phyloP scores from a whole-genome alignment of 2,888 invertebrate species.

The Hirtodrosophila confusa region DNA sequence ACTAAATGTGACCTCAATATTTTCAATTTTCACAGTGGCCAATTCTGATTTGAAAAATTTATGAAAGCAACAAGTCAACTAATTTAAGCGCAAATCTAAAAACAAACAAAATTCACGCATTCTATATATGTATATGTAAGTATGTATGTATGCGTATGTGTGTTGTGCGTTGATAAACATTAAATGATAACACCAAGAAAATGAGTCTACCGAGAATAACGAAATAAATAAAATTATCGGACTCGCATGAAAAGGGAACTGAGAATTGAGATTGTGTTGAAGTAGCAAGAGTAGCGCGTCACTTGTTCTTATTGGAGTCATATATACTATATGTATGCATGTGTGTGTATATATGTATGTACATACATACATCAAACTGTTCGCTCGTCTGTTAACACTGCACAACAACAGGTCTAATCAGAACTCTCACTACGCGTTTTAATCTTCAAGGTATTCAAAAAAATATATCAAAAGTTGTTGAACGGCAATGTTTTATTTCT shows the following conservation, averaged over 20 bases:
- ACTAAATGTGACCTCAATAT: conserved; percentile 41
- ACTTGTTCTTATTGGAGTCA: no score
- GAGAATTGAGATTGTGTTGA: conserved; percentile 16
- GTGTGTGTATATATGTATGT: no score
- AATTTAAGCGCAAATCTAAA: conserved; percentile 44
- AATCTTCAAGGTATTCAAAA: no score
- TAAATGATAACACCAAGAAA: conserved; percentile 48
- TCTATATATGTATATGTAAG: neutral
- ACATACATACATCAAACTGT: no score
- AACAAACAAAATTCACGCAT: conserved; percentile 27
- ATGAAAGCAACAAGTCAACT: conserved; percentile 42
- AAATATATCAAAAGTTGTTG: no score
- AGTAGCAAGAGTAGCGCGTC: neutral
- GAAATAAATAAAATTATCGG: conserved; percentile 33
- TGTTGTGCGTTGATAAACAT: conserved; percentile 47
- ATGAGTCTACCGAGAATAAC: conserved; percentile 39
- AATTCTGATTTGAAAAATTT: conserved; percentile 40
- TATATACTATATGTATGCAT: no score
- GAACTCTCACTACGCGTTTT: no score
- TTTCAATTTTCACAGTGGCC: conserved; percentile 29
- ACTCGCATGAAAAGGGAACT: conserved; percentile 15
- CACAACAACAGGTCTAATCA: no score
- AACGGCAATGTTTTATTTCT: no score
- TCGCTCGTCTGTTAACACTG: no score
- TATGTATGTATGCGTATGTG: conserved; percentile 3